Base-by-base conservation (phyloP, 2,888 invertebrate species). In the Fissipunctia ypsillon region DNA sequence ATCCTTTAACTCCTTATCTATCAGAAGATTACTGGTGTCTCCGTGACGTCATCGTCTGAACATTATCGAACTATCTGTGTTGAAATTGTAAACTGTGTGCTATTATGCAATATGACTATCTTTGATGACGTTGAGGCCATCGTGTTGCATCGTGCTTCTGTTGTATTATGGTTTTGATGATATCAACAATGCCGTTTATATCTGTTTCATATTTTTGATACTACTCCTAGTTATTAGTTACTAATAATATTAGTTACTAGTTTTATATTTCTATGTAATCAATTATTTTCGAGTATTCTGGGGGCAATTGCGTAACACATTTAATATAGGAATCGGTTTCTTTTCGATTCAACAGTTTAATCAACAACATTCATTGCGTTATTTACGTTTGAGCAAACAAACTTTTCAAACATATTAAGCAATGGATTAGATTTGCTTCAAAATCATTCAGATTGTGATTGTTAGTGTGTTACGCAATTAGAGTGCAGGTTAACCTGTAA, bases 41-140 rank as follows among this genome's bases (percentile, higher is more conserved):
- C 41, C 63, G 31, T 69, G 75, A 75, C 70, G 70, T 74, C 78
- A 82, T 28, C 25, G 65, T 54, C 60, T 71, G 70, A 61, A 69
- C 70, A 71, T 54, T 43, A 48, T 22, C 10, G 41, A 60, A 68
- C 67, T 78, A 48, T 68, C 64, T 68, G 50, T 78, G 31, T 60
- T 50, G 56, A 43, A 31, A 57, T 5, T 38, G 56, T 38, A 14
- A 52, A 66, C 28, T 63, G 12, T 63, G 64, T n/a, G n/a, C n/a
- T n/a, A 70, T 75, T 65, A 71, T 28, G 3, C n/a, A 52, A 38
- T 22, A 25, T 50, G 66, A 31, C 38, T 35, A 52, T 25, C 19
- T n/a, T n/a, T n/a, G 38, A 22, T 45, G 10, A 69, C 41, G 31
- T 57, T 22, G 43, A 28, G 19, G 14, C 9, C 28, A 54, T 60